phyloP scores from a whole-genome alignment of 2,113 vertebrate species.

The Mixornis gularis region DNA sequence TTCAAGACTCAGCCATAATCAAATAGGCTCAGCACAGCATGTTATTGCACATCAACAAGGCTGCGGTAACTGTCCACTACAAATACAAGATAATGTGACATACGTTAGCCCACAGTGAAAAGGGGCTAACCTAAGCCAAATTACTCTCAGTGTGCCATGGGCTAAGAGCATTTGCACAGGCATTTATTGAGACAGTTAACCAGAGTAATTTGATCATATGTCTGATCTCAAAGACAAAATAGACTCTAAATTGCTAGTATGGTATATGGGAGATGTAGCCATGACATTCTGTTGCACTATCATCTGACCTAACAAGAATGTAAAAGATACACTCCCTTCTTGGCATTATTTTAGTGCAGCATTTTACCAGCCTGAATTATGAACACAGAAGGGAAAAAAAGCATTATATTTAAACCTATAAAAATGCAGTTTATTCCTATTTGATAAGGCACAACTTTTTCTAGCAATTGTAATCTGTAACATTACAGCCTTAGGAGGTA shows the following conservation, averaged over 20 bases:
- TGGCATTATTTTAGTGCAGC: slow-evolving; percentile 25
- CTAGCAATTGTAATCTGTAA: slow-evolving; percentile 68
- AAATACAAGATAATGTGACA: slow-evolving; percentile 16
- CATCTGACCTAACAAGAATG: slow-evolving; percentile 44
- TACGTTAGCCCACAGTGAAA: slow-evolving; percentile 42
- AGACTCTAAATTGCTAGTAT: slow-evolving; percentile 59
- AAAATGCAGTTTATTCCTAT: slow-evolving; percentile 55
- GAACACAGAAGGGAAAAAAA: not conserved
- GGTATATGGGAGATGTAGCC: not conserved
- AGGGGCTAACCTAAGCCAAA: slow-evolving; percentile 40
- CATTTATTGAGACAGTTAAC: slow-evolving; percentile 49
- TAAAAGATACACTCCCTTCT: slow-evolving; percentile 12
- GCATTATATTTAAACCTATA: slow-evolving; percentile 45
- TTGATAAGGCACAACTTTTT: slow-evolving; percentile 59
- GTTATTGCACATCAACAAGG: not conserved
- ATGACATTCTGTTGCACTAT: slow-evolving; percentile 44
- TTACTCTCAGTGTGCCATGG: slow-evolving; percentile 21
- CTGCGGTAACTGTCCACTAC: slow-evolving; percentile 20
- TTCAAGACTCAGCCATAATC: not conserved
- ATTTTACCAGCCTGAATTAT: slow-evolving; percentile 57
- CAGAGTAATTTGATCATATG: slow-evolving; percentile 47
- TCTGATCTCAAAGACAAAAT: slow-evolving; percentile 48
- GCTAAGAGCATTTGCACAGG: slow-evolving; percentile 35
- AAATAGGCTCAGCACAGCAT: not conserved
- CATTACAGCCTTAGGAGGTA: slow-evolving; percentile 76